Base-by-base conservation (phyloP, 92 coral and sea anemone species). In the Phymanthus crucifer region DNA sequence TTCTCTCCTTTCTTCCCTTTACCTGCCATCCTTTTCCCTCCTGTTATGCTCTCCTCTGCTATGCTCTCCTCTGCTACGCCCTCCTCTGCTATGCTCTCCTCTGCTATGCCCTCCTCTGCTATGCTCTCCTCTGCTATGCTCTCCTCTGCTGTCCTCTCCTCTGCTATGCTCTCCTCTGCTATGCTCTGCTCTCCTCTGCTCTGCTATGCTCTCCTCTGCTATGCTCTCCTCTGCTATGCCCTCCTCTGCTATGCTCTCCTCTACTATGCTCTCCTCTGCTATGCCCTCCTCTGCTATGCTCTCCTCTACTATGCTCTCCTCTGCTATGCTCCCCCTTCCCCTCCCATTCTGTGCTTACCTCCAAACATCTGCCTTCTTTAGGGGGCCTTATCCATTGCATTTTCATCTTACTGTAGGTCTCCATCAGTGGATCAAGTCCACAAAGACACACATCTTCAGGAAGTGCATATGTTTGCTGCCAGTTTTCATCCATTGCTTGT, bases 361-460 rank as follows among this genome's bases (percentile, higher is more conserved):
- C 99, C 45, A 95, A 84, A 43, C 85, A 90, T 40, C 86, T 85
- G 6, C 98, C 89, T 75, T 90, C 97, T 73, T 85, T 89, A 23
- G 93, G 74, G 24, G 90, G 90, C 72, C 93, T 89, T 64, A 82
- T 86, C 99, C 99, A 95, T 29, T 81, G 76, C 76, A 87, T 83
- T 73, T 93, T 91, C 76, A 95, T 83, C 31, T 88, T 88, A 80
- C 74, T 87, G 70, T 95, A 93, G 35, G 90, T 52, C 1, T 88
- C 89, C 45, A 79, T 82, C 83, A 95, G 89, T 71, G 99, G 98
- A 40, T 83, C 83, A 70, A 95, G 89, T 37, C 98, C 93, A 23
- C 88, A 82, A 64, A 95, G 82, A 3, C 94, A 88, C 40, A 95
- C 90, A 85, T 95, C 99, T 83, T 95, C 99, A 27, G 98, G 99